phyloP scores from a whole-genome alignment of 2,797 vertebrate genomes.

The Pelobates cultripes region DNA sequence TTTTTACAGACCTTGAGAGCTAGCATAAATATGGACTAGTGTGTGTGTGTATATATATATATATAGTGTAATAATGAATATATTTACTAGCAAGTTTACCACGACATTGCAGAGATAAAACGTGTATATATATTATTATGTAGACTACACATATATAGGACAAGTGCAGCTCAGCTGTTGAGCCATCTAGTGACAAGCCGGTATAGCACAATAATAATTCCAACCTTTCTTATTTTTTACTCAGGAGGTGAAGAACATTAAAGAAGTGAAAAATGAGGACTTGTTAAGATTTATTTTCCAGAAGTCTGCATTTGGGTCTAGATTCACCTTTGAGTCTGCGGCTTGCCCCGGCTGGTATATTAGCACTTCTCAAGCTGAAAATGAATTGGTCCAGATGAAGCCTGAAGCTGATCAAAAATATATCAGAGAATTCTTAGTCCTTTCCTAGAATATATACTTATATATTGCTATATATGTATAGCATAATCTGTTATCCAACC shows the following conservation, averaged over 20 bases:
- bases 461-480: background rate
- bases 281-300: slow-evolving; percentile 30
- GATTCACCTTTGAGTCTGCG: slow-evolving; percentile 28
- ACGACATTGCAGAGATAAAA: too few species aligned
- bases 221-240: background rate
- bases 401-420: background rate
- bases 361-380: slow-evolving; percentile 24
- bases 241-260: slow-evolving; percentile 33
- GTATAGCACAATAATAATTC: too few species aligned
- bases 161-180: too few species aligned
- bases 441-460: background rate
- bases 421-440: slow-evolving; percentile 4
- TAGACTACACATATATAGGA: too few species aligned
- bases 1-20: too few species aligned
- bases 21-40: too few species aligned
- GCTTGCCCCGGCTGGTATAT: slow-evolving; percentile 40
- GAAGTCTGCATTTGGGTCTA: background rate
- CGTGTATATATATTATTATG: too few species aligned
- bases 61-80: too few species aligned
- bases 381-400: background rate
- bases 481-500: background rate
- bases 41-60: too few species aligned
- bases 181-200: too few species aligned
- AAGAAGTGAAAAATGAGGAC: background rate
- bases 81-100: too few species aligned